A percentile compares a stretch with the other conserved stretches of the same genome.
These are phyloP conservation scores for Bombus balteatus DNA, from an alignment of 1,140 invertebrate genomes.

Conservation along the genomic window DNA sequence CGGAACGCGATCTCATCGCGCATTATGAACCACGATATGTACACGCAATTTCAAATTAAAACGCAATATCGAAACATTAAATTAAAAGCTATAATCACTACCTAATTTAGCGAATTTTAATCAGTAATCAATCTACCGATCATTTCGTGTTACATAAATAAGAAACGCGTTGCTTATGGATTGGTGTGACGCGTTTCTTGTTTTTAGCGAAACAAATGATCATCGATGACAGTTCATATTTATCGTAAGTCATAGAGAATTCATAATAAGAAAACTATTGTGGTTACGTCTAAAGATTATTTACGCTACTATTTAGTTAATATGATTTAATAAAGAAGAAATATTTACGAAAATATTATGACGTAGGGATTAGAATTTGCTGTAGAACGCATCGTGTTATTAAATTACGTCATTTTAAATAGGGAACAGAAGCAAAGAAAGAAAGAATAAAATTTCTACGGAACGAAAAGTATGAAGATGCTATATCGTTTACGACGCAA, in stretches of 20 bases:
- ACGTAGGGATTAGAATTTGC: background rate
- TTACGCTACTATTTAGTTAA: background rate
- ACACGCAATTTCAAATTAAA: background rate
- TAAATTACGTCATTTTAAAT: background rate
- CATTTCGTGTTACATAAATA: background rate
- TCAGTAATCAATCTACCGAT: background rate
- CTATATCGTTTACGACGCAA: background rate
- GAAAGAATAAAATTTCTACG: background rate
- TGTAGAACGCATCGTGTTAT: background rate
- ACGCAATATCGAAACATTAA: background rate
- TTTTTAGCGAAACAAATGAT: background rate
- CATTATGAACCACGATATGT: background rate
- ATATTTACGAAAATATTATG: background rate
- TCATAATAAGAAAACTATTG: background rate
- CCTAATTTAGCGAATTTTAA: background rate
- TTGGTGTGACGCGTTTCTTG: background rate
- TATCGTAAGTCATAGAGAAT: background rate
- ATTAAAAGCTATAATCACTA: background rate
- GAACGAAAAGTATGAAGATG: background rate
- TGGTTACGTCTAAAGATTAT: background rate
- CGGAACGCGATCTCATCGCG: background rate
- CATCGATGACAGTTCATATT: slow-evolving; percentile 11
- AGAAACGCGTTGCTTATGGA: background rate
- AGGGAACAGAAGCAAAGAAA: background rate
- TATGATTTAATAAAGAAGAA: background rate